These are phyloP conservation scores for Coryphaenoides rupestris DNA, from an alignment of 2,113 vertebrate species.

Conservation along the genomic window DNA sequence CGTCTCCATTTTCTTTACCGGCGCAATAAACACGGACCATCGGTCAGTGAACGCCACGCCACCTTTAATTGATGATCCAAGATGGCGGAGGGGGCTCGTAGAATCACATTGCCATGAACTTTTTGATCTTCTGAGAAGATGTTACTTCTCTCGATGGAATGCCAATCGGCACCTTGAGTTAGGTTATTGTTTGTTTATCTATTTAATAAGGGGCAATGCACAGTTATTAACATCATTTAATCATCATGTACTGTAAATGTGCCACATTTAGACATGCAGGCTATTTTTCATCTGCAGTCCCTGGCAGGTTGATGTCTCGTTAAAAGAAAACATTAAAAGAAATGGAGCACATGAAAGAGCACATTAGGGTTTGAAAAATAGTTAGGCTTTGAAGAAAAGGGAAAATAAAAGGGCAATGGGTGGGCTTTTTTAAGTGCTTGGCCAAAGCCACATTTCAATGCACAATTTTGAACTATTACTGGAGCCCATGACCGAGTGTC, in stretches of 20 bases:
- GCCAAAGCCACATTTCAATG: constrained; percentile 3
- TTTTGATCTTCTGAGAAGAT: constrained; percentile 33
- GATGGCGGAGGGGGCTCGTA: background rate
- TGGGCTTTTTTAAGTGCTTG: constrained; percentile 34
- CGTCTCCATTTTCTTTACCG: background rate
- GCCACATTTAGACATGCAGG: too few relatives aligned
- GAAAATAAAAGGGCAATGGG: constrained; percentile 63
- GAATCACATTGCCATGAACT: constrained; percentile 20
- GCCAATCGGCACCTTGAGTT: too few relatives aligned
- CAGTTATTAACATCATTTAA: too few relatives aligned
- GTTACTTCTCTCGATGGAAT: constrained; percentile 49
- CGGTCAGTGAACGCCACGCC: background rate
- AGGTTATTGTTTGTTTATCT: too few relatives aligned
- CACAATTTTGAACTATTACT: background rate
- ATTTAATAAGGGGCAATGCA: too few relatives aligned
- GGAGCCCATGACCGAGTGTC: constrained; percentile 8
- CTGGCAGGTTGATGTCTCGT: too few relatives aligned
- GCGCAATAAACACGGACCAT: background rate
- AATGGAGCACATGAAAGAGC: too few relatives aligned
- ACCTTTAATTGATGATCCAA: background rate
- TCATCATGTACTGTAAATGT: too few relatives aligned
- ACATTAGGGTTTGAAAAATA: too few relatives aligned
- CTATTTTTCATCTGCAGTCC: too few relatives aligned
- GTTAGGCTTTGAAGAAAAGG: constrained; percentile 58
- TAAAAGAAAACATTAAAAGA: too few relatives aligned